phyloP scores from a whole-genome alignment of 2,888 invertebrate species.

The Alsophila aescularia region DNA sequence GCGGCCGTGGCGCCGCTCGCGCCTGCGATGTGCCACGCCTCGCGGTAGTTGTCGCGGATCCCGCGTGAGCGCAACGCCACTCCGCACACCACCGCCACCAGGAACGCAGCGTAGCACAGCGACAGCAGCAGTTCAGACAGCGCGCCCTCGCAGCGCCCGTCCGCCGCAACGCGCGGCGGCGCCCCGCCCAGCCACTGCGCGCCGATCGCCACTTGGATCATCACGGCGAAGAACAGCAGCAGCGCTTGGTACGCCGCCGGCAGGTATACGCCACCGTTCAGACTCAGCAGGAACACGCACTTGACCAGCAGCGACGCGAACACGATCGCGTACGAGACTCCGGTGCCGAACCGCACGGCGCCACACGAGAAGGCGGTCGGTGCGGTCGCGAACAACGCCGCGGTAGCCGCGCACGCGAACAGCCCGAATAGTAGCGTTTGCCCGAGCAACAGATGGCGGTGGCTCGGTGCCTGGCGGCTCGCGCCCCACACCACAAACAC shows the following conservation, averaged over 20 bases:
- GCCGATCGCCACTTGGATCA: slow-evolving; percentile 94
- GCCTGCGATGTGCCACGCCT: slow-evolving; percentile 95
- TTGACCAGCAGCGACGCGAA: slow-evolving; percentile 97
- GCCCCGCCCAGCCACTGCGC: slow-evolving; percentile 93
- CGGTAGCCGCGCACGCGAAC: slow-evolving; percentile 91
- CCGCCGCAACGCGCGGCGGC: slow-evolving; percentile 83
- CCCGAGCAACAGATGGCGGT: slow-evolving; percentile 93
- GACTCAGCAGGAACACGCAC: slow-evolving; percentile 95
- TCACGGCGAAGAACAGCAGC: slow-evolving; percentile 94
- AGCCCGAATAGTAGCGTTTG: slow-evolving; percentile 94
- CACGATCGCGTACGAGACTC: slow-evolving; percentile 92
- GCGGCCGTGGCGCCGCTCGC: slow-evolving; percentile 94
- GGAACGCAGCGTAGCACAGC: slow-evolving; percentile 92
- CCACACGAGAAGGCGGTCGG: slow-evolving; percentile 93
- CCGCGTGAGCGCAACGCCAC: slow-evolving; percentile 93
- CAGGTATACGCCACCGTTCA: slow-evolving; percentile 95
- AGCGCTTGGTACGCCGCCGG: slow-evolving; percentile 96
- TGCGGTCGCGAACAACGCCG: slow-evolving; percentile 90
- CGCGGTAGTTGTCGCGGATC: slow-evolving; percentile 96
- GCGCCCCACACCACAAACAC: slow-evolving; percentile 93
- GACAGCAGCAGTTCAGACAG: slow-evolving; percentile 90
- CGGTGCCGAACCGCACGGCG: slow-evolving; percentile 91
- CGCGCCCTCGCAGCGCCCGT: slow-evolving; percentile 86
- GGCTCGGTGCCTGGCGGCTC: slow-evolving; percentile 91
- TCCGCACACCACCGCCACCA: slow-evolving; percentile 93